These are phyloP conservation scores for Chironomus striatipennis DNA, from an alignment of 1,140 invertebrate species.

Conservation along the genomic window DNA sequence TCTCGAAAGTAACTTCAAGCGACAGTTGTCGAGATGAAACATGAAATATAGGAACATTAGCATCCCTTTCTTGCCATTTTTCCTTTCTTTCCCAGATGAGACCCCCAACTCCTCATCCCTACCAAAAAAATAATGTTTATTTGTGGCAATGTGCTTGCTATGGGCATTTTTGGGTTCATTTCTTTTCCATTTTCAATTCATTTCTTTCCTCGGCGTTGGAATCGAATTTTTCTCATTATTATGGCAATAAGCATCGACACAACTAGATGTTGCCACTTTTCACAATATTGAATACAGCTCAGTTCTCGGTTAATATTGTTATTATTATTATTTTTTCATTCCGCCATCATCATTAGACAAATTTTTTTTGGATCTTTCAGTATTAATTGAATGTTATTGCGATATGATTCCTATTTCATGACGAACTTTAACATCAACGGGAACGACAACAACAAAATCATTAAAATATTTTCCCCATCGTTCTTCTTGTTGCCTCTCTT, in stretches of 20 bases:
- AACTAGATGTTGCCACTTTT: not conserved
- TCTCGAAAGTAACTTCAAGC: not conserved
- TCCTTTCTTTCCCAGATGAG: not conserved
- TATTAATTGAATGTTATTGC: not conserved
- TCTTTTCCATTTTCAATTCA: not conserved
- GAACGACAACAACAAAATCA: not conserved
- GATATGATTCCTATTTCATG: not conserved
- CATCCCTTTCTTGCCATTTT: not conserved
- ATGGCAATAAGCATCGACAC: not conserved
- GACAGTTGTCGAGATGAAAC: conserved; percentile 10
- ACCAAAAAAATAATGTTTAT: no score
- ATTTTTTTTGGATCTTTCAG: not conserved
- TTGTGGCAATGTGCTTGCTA: not conserved
- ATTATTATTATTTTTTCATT: no score
- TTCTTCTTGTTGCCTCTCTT: not conserved
- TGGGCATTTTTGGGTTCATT: conserved; percentile 1
- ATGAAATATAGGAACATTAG: not conserved
- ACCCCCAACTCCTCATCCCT: not conserved
- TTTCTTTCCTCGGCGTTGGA: not conserved
- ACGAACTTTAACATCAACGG: not conserved
- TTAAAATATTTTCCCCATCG: not conserved
- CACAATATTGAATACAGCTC: not conserved
- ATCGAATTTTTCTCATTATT: not conserved
- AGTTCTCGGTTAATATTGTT: no score
- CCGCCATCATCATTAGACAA: no score